Percentiles rank a stretch among this genome's conserved stretches.
Evolutionary conservation across 2,797 vertebrate species (phyloP).

Genomic region (Cyprinella venusta): DNA sequence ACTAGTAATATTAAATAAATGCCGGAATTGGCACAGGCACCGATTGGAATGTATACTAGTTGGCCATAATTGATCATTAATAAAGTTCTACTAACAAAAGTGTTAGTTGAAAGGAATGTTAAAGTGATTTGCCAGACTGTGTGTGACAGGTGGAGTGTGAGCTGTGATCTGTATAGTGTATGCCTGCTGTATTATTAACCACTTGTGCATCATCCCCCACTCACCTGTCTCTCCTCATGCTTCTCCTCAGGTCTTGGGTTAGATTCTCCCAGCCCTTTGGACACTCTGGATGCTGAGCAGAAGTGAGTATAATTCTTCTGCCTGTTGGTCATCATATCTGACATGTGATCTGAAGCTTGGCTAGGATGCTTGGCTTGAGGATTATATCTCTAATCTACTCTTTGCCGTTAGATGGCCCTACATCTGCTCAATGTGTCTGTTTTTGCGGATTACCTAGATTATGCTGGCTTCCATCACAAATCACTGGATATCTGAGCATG

Average conservation of each 20-base stretch:
- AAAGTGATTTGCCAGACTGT: neutral
- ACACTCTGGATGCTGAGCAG: slow-evolving; percentile 75
- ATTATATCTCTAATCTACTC: slow-evolving; percentile 44
- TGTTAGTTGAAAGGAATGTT: neutral
- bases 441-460: neutral
- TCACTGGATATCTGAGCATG: neutral
- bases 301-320: slow-evolving; percentile 78
- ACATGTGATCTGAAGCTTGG: slow-evolving; percentile 23
- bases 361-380: slow-evolving; percentile 50
- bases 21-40: neutral
- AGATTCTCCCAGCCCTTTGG: slow-evolving; percentile 82
- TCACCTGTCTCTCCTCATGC: slow-evolving; percentile 37
- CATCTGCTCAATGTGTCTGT: neutral
- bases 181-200: slow-evolving; percentile 3
- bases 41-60: neutral
- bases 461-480: slow-evolving; percentile 10
- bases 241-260: slow-evolving; percentile 79
- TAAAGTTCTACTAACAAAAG: too few relatives aligned
- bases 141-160: neutral
- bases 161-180: neutral
- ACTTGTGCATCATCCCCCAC: neutral
- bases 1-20: neutral
- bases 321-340: slow-evolving; percentile 5
- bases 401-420: slow-evolving; percentile 17
- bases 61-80: neutral